Evolutionary conservation across 2,113 vertebrate species (phyloP).

Genomic region (Gorsachius goisagi): DNA sequence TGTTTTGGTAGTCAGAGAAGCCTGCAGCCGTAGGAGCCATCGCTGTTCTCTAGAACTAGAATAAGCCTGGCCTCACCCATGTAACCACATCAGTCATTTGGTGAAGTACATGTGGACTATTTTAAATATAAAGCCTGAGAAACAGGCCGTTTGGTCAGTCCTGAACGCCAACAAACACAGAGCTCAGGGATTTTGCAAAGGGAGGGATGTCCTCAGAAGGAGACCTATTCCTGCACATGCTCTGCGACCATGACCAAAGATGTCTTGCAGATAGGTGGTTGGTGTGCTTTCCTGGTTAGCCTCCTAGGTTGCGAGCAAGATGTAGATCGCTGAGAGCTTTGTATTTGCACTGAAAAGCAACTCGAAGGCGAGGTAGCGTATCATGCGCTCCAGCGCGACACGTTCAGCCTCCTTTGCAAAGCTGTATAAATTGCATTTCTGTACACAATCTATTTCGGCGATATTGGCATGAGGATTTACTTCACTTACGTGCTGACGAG

Average conservation of each 20-base stretch:
- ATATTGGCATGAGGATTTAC: neutral
- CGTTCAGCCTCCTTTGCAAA: neutral
- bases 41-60: neutral
- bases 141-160: neutral
- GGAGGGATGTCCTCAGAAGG: neutral
- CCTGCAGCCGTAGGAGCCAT: neutral
- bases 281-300: neutral
- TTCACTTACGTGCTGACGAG: neutral
- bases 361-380: neutral
- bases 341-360: neutral
- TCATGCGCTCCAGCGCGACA: accelerated
- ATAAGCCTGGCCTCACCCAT: neutral
- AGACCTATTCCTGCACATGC: neutral
- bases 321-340: neutral
- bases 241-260: neutral
- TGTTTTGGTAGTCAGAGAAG: neutral
- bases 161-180: neutral
- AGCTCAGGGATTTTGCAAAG: neutral
- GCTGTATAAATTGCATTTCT: neutral
- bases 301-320: neutral
- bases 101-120: neutral
- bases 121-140: neutral
- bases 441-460: neutral
- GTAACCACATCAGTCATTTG: neutral
- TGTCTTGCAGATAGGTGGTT: neutral